Base-by-base conservation (phyloP, 1,140 invertebrate species). In the Aethina tumida region DNA sequence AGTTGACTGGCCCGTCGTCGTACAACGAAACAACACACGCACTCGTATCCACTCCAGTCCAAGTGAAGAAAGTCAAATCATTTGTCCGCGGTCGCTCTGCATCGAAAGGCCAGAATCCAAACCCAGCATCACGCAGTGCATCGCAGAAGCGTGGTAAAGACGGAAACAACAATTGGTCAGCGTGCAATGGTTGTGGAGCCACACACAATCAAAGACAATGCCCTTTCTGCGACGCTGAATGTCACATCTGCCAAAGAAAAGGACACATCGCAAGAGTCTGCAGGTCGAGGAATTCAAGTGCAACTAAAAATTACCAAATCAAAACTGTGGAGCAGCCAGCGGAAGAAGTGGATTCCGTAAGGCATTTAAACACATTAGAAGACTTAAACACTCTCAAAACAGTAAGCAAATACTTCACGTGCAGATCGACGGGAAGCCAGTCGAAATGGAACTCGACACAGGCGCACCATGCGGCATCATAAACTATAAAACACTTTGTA, bases 391-490 rank as follows among this genome's bases (percentile, higher is more conserved):
- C 2, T 6, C 41, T n/a, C n/a, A n/a, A n/a, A n/a, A n/a, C 1
- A 22, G 14, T 3, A 3, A 10, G 12, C 26, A 37, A 4, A 10
- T 41, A 21, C 5, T 39, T 12, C 22, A 36, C 6, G 41, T 48
- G 8, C 10, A 16, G 0, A 37, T 48, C 18, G 35, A 49, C n/a
- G 36, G 29, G 0, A 16, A 31, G 4, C 9, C 34, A 5, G 0
- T 42, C 0, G 40, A n/a, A n/a, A n/a, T n/a, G n/a, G n/a, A n/a
- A n/a, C n/a, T n/a, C n/a, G n/a, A n/a, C n/a, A n/a, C n/a, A 5
- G 49, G 43, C 37, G 46, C 49, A n/a, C 43, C 46, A 4, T 49
- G 49, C 32, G 41, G 35, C 1, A 50, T 53, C 4, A 33, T 53
- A 1, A 44, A 32, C 25, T 26, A 42, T 35, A 35, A 35, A 28